Conservation (phyloP, 1,140 invertebrate species). For the Proctacanthus coquilletti region DNA sequence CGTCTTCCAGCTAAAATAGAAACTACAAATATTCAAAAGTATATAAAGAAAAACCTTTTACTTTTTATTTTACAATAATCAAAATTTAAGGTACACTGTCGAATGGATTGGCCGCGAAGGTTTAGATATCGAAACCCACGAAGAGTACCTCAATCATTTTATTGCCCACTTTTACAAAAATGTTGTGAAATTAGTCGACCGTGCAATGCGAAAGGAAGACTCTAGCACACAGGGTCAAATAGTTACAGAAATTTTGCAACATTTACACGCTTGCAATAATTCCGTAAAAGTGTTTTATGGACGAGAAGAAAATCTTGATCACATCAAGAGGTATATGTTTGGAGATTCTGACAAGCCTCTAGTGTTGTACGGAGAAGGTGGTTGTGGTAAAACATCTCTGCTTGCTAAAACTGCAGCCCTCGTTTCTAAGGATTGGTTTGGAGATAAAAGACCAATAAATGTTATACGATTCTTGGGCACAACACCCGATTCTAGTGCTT, state of each 20-base stretch:
- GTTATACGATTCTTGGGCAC: conserved; percentile 90
- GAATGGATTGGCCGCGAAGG: conserved; percentile 96
- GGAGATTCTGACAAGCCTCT: conserved; percentile 74
- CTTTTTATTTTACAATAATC: not conserved
- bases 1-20: conserved; percentile 76
- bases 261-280: conserved; percentile 91
- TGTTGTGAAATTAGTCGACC: conserved; percentile 81
- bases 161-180: conserved; percentile 90
- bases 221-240: conserved; percentile 85
- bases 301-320: conserved; percentile 68
- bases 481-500: conserved; percentile 87
- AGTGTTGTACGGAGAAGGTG: conserved; percentile 86
- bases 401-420: conserved; percentile 83
- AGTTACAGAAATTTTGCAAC: conserved; percentile 90
- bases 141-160: conserved; percentile 90
- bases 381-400: conserved; percentile 94
- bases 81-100: conserved; percentile 63
- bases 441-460: conserved; percentile 60
- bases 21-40: conserved; percentile 75
- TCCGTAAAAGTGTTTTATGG: conserved; percentile 95
- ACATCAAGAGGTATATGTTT: conserved; percentile 73
- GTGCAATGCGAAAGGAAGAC: conserved; percentile 91
- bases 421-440: conserved; percentile 55
- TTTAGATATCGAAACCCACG: conserved; percentile 79
- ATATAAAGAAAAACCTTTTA: too few relatives aligned